phyloP scores from a whole-genome alignment of 2,888 invertebrate genomes.

The Dorcus parallelipipedus region DNA sequence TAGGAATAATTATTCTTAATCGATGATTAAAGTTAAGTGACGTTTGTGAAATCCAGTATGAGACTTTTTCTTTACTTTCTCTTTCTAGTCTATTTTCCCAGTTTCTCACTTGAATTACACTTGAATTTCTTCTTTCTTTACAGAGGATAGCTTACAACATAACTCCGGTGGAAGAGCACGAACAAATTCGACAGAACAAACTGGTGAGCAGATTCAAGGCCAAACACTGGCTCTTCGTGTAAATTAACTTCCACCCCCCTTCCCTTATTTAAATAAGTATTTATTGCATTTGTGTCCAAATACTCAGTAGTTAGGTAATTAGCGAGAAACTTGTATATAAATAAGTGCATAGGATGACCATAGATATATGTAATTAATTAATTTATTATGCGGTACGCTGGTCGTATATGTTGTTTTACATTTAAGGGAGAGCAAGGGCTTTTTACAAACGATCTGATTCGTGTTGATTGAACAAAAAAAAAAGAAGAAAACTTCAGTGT shows the following conservation, averaged over 20 bases:
- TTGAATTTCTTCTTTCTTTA: conserved; percentile 23
- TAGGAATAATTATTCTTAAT: too few species aligned
- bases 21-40: too few species aligned
- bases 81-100: not conserved
- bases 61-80: too few species aligned
- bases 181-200: conserved; percentile 59
- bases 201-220: conserved; percentile 61
- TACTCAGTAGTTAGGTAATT: not conserved
- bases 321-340: not conserved
- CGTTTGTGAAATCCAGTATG: too few species aligned
- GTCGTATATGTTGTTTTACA: conserved; percentile 21
- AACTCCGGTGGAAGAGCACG: conserved; percentile 64
- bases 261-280: not conserved
- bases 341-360: not conserved
- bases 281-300: conserved; percentile 6
- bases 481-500: too few species aligned
- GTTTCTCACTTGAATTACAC: not conserved
- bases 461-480: too few species aligned
- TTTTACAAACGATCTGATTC: not conserved
- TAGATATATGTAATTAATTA: not conserved
- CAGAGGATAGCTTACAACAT: conserved; percentile 65
- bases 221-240: conserved; percentile 67
- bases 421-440: not conserved
- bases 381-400: conserved; percentile 25
- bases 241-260: conserved; percentile 25